These are phyloP conservation scores for Scelioninae gen. 2 DNA, from an alignment of 2,888 invertebrate genomes.

Conservation along the genomic window DNA sequence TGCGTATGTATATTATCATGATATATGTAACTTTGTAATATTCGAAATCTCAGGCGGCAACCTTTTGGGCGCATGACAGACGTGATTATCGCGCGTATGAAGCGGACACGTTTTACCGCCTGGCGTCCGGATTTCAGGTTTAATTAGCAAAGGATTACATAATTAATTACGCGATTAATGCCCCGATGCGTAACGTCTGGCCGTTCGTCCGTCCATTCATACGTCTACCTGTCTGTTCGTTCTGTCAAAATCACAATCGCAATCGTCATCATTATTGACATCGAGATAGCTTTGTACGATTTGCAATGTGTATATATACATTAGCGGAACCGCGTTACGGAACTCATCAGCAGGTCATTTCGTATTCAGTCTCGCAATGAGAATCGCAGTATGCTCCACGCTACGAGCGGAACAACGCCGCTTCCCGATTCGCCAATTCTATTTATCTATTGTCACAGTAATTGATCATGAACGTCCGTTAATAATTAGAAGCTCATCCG, in stretches of 20 bases:
- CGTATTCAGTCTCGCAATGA: constrained; percentile 67
- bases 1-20: constrained; percentile 38
- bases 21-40: constrained; percentile 48
- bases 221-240: constrained; percentile 57
- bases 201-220: constrained; percentile 63
- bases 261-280: constrained; percentile 62
- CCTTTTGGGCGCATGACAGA: constrained; percentile 58
- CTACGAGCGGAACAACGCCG: constrained; percentile 49
- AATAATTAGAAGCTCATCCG: constrained; percentile 62
- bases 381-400: constrained; percentile 60
- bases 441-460: constrained; percentile 64
- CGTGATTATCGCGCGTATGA: constrained; percentile 60
- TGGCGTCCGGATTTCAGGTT: constrained; percentile 68
- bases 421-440: constrained; percentile 58
- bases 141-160: constrained; percentile 74
- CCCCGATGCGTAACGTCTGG: constrained; percentile 72
- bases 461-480: constrained; percentile 63
- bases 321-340: constrained; percentile 61
- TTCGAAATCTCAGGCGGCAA: constrained; percentile 57
- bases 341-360: constrained; percentile 68
- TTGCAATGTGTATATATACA: constrained; percentile 58
- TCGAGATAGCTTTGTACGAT: constrained; percentile 59
- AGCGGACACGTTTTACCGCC: constrained; percentile 60
- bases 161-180: constrained; percentile 74
- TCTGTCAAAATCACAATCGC: constrained; percentile 60